Evolutionary conservation across 2,797 vertebrate species (phyloP), one percentile per base, ranked within the genome.

Genomic region (Cirrhinus molitorella): DNA sequence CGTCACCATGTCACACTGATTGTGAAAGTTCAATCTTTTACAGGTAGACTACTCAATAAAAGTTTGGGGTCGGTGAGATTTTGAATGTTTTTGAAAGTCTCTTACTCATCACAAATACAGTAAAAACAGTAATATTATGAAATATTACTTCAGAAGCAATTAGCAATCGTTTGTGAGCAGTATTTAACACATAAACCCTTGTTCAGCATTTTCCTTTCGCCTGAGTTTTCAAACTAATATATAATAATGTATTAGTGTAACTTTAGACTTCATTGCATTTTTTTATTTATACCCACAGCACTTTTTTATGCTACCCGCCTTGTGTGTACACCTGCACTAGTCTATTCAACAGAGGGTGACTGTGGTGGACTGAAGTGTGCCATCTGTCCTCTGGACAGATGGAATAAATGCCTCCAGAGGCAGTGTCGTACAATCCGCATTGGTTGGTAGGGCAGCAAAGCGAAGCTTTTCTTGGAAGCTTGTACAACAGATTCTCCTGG

Each of bases 311-410:
- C 28, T 63, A 25, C 21, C 40, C 9, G 5, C 21, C 28, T 59
- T 23, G 14, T 81, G 57, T 43, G 16, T 55, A 53, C 80, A 82
- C 80, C 71, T 75, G 71, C 80, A 67, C 47, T 40, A 19, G 57
- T 53, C 31, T 67, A 14, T 51, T 83, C 47, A 57, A 31, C 12
- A 43, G 34, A 75, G 25, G 72, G 80, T 81, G 80, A 73, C 80
- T 43, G 28, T 28, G 23, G 57, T 51, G 80, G 80, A 73, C 68
- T 51, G 80, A 81, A 37, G 45, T 17, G 5, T 74, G 57, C 43
- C 80, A 71, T 80, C 80, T 66, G 80, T 82, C 71, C 49, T 61
- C 31, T 51, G 71, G 61, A 75, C 80, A 74, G 63, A 77, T 83
- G 61, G 57, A 83, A 49, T 76, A 83, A 83, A 77, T 37, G 65